These are phyloP conservation scores for Anthopleura sola DNA, from an alignment of 64 coral and sea anemone genomes.

Conservation along the genomic window DNA sequence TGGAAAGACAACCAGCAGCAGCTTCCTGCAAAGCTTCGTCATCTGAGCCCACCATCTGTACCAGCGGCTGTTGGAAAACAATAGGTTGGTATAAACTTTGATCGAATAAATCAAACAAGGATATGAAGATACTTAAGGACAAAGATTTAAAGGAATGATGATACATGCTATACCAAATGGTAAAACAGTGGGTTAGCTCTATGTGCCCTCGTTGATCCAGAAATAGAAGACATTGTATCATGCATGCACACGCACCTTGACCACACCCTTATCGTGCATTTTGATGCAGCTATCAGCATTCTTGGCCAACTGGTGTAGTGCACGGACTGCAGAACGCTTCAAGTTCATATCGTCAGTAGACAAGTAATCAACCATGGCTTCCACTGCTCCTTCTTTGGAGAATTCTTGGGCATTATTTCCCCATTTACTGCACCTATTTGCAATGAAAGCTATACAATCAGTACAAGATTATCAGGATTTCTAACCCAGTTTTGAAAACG, in stretches of 20 bases:
- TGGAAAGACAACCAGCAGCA: constrained; percentile 69
- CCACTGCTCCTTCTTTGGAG: constrained; percentile 64
- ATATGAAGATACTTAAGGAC: no score
- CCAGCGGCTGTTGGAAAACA: constrained; percentile 40
- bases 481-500: no score
- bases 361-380: constrained; percentile 72
- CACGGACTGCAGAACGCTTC: constrained; percentile 73
- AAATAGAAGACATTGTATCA: no score
- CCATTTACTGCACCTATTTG: constrained; percentile 67
- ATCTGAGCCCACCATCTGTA: constrained; percentile 84
- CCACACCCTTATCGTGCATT: constrained; percentile 78
- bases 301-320: constrained; percentile 62
- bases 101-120: no score
- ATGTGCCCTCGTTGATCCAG: no score
- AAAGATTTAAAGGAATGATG: no score
- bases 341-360: constrained; percentile 55
- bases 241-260: constrained; percentile 76
- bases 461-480: no score
- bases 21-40: constrained; percentile 76
- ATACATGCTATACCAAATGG: no score
- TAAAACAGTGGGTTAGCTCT: no score
- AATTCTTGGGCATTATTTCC: constrained; percentile 68
- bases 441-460: not conserved
- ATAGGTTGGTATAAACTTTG: not conserved
- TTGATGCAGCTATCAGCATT: constrained; percentile 69